Percentiles rank a stretch among this genome's conserved stretches.
Conservation (phyloP, 1,140 invertebrate species). For the Wasmannia auropunctata region DNA sequence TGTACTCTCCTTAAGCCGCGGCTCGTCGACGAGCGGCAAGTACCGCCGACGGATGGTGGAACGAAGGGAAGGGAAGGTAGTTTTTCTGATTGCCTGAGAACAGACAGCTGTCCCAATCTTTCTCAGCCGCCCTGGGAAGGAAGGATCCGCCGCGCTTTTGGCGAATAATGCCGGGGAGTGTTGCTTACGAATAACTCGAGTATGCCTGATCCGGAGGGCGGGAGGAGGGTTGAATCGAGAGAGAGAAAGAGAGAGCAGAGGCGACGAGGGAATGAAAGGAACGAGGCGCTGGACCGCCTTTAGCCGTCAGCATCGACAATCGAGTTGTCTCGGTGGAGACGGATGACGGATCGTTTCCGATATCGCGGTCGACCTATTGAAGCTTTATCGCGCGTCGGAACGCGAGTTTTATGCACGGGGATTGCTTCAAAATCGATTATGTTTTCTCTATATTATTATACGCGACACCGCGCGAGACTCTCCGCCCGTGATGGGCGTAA, state of each 20-base stretch:
- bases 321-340: conserved; percentile 54
- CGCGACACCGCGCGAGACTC: neutral
- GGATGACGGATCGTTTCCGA: conserved; percentile 39
- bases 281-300: conserved; percentile 45
- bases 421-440: neutral
- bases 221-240: conserved; percentile 49
- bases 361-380: conserved; percentile 32
- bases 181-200: conserved; percentile 73
- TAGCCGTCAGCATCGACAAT: conserved; percentile 69
- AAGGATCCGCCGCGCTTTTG: conserved; percentile 33
- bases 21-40: conserved; percentile 66
- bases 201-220: conserved; percentile 58
- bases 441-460: neutral
- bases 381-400: neutral
- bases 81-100: conserved; percentile 82
- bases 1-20: conserved; percentile 73
- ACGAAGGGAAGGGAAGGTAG: conserved; percentile 55
- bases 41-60: conserved; percentile 38
- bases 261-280: conserved; percentile 30
- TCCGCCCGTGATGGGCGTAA: neutral
- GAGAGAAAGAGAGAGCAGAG: conserved; percentile 19
- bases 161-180: conserved; percentile 68
- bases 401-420: neutral
- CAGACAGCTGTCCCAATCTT: conserved; percentile 80
- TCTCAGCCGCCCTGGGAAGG: conserved; percentile 49